Percentiles rank a stretch among this genome's conserved stretches.
Conservation (phyloP, 2,797 vertebrate genomes). For the Steatocranus sp. region DNA sequence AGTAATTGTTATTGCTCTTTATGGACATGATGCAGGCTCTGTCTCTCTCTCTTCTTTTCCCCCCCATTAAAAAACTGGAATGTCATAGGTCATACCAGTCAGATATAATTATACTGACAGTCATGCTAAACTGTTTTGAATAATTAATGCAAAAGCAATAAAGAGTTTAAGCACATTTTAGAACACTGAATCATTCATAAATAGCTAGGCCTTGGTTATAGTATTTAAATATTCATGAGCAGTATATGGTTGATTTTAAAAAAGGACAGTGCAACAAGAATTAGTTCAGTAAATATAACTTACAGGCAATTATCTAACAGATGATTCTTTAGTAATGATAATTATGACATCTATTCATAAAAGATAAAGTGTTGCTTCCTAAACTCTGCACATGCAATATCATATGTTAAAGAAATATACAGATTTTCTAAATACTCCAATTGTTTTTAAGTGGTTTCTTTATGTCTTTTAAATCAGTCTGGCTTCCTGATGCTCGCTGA, state of each 20-base stretch:
- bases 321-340: neutral
- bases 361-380: neutral
- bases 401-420: fast-evolving
- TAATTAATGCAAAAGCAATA: constrained; percentile 7
- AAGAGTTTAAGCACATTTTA: constrained; percentile 11
- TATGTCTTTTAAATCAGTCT: neutral
- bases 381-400: neutral
- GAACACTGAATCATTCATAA: constrained; percentile 18
- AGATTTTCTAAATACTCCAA: neutral
- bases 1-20: neutral
- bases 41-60: fast-evolving
- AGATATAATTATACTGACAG: neutral
- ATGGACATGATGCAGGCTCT: neutral
- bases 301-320: neutral
- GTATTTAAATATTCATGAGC: constrained; percentile 15
- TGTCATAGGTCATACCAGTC: neutral
- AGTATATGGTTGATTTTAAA: neutral
- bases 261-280: neutral
- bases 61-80: neutral
- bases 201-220: neutral
- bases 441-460: neutral
- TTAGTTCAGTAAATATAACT: neutral
- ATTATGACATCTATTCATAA: neutral
- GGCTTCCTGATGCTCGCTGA: neutral
- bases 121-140: neutral